Evolutionary conservation across 2,797 vertebrate species (phyloP), one percentile per base, ranked within the genome.

Genomic region (Tympanoctomys barrerae): DNA sequence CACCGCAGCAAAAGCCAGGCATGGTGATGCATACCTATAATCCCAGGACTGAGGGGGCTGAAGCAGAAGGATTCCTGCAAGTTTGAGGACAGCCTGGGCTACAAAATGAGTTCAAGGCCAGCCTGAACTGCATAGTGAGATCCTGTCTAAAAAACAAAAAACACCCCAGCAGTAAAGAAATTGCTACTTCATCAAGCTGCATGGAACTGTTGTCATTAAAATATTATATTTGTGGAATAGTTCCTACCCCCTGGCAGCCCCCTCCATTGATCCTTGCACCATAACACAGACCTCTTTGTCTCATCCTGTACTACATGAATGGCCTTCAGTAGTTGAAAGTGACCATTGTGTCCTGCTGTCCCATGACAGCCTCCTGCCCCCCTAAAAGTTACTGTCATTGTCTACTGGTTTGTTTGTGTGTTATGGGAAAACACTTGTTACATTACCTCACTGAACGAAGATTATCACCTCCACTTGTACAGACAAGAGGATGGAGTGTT

Each of bases 211-310:
- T 7, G 28, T 73, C 26, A 64, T 24, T 81, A 70, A 81, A 93
- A 54, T 52, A 49, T 78, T 84, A 54, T 66, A 91, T 86, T 87
- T 75, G n/a, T 73, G 11, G 52, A 33, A 4, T 68, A 5, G 12
- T 39, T 73, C 70, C 61, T 52, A 18, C 1, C 19, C 33, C 10
- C 7, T 8, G 9, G 1, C 5, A 6, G 0, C 22, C 52, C 49
- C 66, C 75, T 54, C 5, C 42, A 0, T 33, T 26, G 62, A 39
- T 71, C 57, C 66, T 86, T 52, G 13, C 33, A 66, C n/a, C 14
- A 0, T 19, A 62, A 91, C 89, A 95, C 75, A 95, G 91, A 14
- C 59, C 57, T 85, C 93, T 97, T 94, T 95, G 77, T 84, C 81
- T 66, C 49, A 4, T 18, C 33, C n/a, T 8, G 70, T 59, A 42